Percentiles rank a stretch among this genome's conserved stretches.
Evolutionary conservation across 2,113 vertebrate genomes (phyloP).

Genomic region (Lichenostomus cassidix): DNA sequence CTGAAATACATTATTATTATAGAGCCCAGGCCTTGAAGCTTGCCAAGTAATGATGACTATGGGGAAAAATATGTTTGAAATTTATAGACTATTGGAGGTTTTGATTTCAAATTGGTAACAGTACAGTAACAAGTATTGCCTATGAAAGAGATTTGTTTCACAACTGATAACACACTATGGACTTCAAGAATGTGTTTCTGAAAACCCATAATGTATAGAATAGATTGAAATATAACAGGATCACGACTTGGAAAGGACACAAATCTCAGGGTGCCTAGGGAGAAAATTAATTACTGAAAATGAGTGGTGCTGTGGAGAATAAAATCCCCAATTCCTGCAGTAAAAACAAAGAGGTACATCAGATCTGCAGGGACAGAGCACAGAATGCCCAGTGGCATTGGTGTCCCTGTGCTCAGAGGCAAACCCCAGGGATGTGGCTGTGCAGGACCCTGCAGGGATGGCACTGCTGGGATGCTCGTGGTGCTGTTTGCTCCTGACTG

Average conservation of each 20-base stretch:
- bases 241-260: background rate
- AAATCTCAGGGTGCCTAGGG: background rate
- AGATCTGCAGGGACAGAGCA: background rate
- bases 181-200: background rate
- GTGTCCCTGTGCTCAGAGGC: background rate
- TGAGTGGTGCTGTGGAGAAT: background rate
- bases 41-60: background rate
- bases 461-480: rapidly evolving
- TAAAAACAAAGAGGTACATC: background rate
- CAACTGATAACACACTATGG: background rate
- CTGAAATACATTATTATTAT: background rate
- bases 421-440: background rate
- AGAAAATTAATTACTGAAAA: background rate
- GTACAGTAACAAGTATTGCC: background rate
- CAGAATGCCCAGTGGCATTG: rapidly evolving
- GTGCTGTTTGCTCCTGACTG: background rate
- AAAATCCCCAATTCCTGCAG: background rate
- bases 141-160: background rate
- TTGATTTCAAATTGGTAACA: background rate
- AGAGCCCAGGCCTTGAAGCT: background rate
- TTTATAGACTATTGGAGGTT: background rate
- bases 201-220: background rate
- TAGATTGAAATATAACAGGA: background rate
- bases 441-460: too few species aligned
- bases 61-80: background rate